These are phyloP conservation scores for Linhomoeus sp. DNA, from an alignment of 2,888 invertebrate genomes.

Conservation along the genomic window DNA sequence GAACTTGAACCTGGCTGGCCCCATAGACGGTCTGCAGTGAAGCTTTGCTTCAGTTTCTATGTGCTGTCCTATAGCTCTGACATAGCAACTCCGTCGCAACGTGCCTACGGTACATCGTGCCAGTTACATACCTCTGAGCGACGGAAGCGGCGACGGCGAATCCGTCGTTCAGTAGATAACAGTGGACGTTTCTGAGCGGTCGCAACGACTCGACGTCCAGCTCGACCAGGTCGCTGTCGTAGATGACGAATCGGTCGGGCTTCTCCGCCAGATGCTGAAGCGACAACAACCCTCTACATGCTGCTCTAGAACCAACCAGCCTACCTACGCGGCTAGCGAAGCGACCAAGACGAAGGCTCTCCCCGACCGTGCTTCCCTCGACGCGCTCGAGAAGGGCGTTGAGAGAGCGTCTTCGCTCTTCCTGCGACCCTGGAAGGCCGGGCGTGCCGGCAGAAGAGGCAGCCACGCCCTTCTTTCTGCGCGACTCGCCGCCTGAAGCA, in stretches of 20 bases:
- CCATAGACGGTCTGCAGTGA: too few species aligned
- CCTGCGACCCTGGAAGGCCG: too few species aligned
- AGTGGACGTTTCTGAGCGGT: slow-evolving; percentile 64
- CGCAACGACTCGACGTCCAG: slow-evolving; percentile 51
- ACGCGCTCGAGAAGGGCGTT: slow-evolving; percentile 59
- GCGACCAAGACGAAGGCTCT: too few species aligned
- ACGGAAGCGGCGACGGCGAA: slow-evolving; percentile 68
- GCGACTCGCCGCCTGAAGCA: too few species aligned
- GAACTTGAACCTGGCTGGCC: slow-evolving; percentile 62
- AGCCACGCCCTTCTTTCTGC: too few species aligned
- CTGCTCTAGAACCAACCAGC: too few species aligned
- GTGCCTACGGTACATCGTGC: too few species aligned
- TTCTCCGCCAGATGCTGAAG: slow-evolving; percentile 36
- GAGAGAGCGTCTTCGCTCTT: slow-evolving; percentile 34
- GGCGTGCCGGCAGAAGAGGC: too few species aligned
- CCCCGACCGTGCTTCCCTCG: slow-evolving; percentile 38
- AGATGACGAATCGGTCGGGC: slow-evolving; percentile 53
- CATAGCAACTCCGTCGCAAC: too few species aligned
- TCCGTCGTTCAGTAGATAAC: slow-evolving; percentile 76
- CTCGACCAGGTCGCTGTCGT: slow-evolving; percentile 75
- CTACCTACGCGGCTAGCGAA: too few species aligned
- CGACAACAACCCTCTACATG: neutral
- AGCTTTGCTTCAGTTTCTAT: too few species aligned
- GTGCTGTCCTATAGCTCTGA: too few species aligned
- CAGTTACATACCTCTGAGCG: slow-evolving; percentile 24